These are phyloP conservation scores for Teinopalpus imperialis DNA, from an alignment of 2,888 invertebrate species.

Conservation along the genomic window DNA sequence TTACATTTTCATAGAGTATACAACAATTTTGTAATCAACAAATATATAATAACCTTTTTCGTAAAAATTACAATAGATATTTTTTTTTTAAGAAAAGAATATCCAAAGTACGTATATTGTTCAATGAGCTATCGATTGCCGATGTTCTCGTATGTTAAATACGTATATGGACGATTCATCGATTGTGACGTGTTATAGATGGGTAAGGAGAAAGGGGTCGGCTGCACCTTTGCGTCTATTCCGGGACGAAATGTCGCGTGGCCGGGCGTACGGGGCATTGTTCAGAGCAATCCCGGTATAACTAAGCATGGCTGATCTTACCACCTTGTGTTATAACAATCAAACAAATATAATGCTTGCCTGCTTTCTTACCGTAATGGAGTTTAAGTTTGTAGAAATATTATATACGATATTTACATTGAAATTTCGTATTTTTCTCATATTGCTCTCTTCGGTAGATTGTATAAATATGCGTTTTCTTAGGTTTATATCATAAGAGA, in stretches of 20 bases:
- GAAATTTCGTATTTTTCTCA: too few relatives aligned
- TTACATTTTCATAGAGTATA: too few relatives aligned
- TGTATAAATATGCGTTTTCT: too few relatives aligned
- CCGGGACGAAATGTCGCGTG: slow-evolving; percentile 61
- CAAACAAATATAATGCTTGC: slow-evolving; percentile 9
- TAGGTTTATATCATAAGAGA: too few relatives aligned
- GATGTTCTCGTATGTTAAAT: slow-evolving; percentile 48
- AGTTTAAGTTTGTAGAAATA: too few relatives aligned
- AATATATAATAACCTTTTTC: too few relatives aligned
- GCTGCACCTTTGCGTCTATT: slow-evolving; percentile 58
- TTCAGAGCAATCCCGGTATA: slow-evolving; percentile 5
- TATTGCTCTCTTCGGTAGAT: too few relatives aligned
- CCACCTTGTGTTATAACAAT: slow-evolving; percentile 39
- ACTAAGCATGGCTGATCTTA: background rate
- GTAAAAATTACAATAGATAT: too few relatives aligned
- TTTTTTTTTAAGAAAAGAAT: too few relatives aligned
- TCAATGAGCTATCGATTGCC: slow-evolving; percentile 44
- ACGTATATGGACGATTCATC: slow-evolving; percentile 50
- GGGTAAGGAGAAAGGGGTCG: slow-evolving; percentile 64
- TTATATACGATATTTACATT: too few relatives aligned
- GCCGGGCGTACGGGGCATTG: slow-evolving; percentile 37
- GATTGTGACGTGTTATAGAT: slow-evolving; percentile 52
- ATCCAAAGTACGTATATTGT: slow-evolving; percentile 32
- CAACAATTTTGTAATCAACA: too few relatives aligned
- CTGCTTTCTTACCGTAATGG: background rate